phyloP scores from a whole-genome alignment of 37 sponge, comb jelly and placozoan genomes.

The Aphrocallistes beatrix region DNA sequence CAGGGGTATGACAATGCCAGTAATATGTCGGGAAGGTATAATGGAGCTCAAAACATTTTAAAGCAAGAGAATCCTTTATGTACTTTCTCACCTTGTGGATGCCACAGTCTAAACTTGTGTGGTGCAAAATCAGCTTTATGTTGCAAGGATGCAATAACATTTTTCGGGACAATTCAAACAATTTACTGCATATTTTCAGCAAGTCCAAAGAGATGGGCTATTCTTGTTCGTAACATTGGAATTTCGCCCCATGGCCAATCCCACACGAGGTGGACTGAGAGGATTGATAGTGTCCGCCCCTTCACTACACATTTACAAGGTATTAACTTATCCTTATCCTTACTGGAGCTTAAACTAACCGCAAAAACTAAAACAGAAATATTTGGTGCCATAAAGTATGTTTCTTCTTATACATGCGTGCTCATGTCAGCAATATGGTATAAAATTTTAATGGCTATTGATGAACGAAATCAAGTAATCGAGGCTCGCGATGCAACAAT shows the following conservation, averaged over 20 bases:
- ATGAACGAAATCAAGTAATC: slow-evolving; percentile 3
- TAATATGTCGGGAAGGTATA: slow-evolving; percentile 25
- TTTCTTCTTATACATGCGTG: slow-evolving; percentile 12
- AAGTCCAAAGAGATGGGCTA: slow-evolving; percentile 22
- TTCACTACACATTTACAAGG: slow-evolving; percentile 12
- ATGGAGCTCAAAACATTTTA: slow-evolving; percentile 21
- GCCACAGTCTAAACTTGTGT: slow-evolving; percentile 23
- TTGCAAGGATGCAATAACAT: slow-evolving; percentile 25
- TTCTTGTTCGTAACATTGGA: slow-evolving; percentile 16
- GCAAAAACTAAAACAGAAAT: slow-evolving; percentile 11
- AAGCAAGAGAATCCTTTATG: slow-evolving; percentile 20
- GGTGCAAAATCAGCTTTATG: slow-evolving; percentile 17
- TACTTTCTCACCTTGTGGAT: slow-evolving; percentile 13
- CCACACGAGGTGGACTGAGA: slow-evolving; percentile 7
- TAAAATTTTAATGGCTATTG: not conserved
- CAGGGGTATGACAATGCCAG: slow-evolving; percentile 13
- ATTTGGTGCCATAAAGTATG: not conserved
- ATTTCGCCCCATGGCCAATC: slow-evolving; percentile 3
- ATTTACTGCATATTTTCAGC: slow-evolving; percentile 23
- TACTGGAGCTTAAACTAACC: slow-evolving; percentile 19
- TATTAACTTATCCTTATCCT: not conserved
- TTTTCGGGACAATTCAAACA: slow-evolving; percentile 24
- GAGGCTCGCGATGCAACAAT: slow-evolving; percentile 15
- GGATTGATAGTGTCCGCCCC: slow-evolving; percentile 15
- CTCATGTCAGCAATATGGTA: slow-evolving; percentile 17